A percentile compares a stretch with the other conserved stretches of the same genome.
Evolutionary conservation across 2,888 invertebrate genomes (phyloP).

Genomic region (Pseudeuparius sepicola): DNA sequence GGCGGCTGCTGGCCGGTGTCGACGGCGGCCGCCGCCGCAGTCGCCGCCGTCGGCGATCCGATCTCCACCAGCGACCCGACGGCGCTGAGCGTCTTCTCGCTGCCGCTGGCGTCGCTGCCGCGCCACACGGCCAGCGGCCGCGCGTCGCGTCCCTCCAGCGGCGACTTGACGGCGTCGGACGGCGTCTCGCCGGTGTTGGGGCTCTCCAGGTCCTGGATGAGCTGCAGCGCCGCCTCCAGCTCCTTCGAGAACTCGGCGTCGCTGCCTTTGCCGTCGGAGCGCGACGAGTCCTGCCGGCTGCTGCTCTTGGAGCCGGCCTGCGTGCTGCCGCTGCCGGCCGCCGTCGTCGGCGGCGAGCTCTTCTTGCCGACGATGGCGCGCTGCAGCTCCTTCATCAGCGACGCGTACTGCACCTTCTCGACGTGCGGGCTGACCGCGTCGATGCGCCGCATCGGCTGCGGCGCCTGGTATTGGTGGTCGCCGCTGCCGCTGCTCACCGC

Average conservation of each 20-base stretch:
- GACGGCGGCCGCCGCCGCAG: constrained; percentile 8
- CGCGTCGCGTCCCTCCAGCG: constrained; percentile 20
- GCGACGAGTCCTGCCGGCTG: constrained; percentile 31
- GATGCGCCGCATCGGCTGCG: constrained; percentile 30
- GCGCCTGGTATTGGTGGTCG: constrained; percentile 32
- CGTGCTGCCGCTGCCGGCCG: constrained; percentile 31
- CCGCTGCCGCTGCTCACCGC: constrained; percentile 18
- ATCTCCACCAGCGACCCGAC: constrained; percentile 37
- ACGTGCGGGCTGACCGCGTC: constrained; percentile 34
- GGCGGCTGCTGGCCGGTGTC: constrained; percentile 32
- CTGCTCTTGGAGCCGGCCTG: constrained; percentile 35
- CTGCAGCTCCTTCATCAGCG: constrained; percentile 42
- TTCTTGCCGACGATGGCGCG: constrained; percentile 39
- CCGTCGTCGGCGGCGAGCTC: constrained; percentile 30
- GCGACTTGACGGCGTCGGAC: constrained; percentile 32
- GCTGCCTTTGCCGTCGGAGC: constrained; percentile 36
- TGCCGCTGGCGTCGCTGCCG: constrained; percentile 34
- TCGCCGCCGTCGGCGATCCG: constrained; percentile 30
- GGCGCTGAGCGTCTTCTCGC: constrained; percentile 40
- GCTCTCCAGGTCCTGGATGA: constrained; percentile 43
- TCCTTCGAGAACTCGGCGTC: constrained; percentile 43
- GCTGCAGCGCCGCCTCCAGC: constrained; percentile 41
- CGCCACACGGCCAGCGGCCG: constrained; percentile 36
- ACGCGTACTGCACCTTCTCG: constrained; percentile 42
- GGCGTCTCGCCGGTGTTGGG: constrained; percentile 42